Percentiles rank a stretch among this genome's conserved stretches.
Evolutionary conservation across 2,113 vertebrate genomes (phyloP).

Genomic region (Bombycilla garrulus): DNA sequence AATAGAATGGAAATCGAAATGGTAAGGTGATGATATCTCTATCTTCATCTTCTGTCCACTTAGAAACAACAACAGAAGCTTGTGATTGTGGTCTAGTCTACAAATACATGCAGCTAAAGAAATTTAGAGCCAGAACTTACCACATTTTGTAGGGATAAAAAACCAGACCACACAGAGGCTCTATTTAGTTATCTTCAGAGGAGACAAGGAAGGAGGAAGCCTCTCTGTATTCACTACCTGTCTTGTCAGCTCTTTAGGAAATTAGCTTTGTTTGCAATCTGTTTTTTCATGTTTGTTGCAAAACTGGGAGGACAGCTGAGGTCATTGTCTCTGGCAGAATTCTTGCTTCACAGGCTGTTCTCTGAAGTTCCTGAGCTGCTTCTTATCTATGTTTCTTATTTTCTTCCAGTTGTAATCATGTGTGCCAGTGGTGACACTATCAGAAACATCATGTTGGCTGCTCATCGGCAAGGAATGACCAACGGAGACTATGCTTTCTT

Average conservation of each 20-base stretch:
- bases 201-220: not conserved
- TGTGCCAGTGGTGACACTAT: conserved; percentile 87
- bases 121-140: not conserved
- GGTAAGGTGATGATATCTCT: not conserved
- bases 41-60: not conserved
- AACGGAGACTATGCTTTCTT: conserved; percentile 89
- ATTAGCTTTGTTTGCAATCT: not conserved
- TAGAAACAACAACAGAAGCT: not conserved
- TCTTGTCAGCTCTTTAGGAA: not conserved
- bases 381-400: conserved; percentile 55
- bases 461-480: conserved; percentile 87
- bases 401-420: conserved; percentile 90
- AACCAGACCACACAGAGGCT: not conserved
- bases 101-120: not conserved
- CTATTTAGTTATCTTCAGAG: not conserved
- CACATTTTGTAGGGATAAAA: not conserved
- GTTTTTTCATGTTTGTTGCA: not conserved
- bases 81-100: not conserved
- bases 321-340: conserved; percentile 14
- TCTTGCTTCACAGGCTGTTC: conserved; percentile 28
- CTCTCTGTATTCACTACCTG: not conserved
- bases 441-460: conserved; percentile 91
- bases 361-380: conserved; percentile 3
- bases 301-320: not conserved
- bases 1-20: not conserved